A percentile compares a stretch with the other conserved stretches of the same genome.
phyloP scores from a whole-genome alignment of 2,888 invertebrate genomes.

The Deilephila porcellus region DNA sequence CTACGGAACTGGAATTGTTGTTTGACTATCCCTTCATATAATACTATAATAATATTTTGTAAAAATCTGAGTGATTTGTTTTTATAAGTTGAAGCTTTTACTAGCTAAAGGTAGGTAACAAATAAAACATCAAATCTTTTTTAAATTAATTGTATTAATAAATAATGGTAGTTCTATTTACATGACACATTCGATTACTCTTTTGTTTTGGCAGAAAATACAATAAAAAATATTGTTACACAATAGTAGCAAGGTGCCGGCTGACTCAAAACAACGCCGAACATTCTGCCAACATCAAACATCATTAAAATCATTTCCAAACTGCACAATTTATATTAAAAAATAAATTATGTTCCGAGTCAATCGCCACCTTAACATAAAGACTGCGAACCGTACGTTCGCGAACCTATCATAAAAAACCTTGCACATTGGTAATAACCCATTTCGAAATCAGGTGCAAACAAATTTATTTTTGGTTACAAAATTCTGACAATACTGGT shows the following conservation, averaged over 20 bases:
- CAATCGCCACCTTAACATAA: constrained; percentile 38
- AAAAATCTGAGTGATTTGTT: neutral
- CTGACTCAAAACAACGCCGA: constrained; percentile 53
- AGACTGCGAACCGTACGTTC: neutral
- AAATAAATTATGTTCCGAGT: constrained; percentile 21
- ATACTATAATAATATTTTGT: neutral
- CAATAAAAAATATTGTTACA: constrained; percentile 82
- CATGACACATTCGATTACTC: constrained; percentile 84
- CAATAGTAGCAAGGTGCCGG: constrained; percentile 62
- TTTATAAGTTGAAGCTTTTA: neutral
- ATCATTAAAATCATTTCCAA: constrained; percentile 27
- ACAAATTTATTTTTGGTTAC: constrained; percentile 71
- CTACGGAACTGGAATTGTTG: neutral
- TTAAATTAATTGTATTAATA: constrained; percentile 85
- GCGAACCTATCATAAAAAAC: constrained; percentile 40
- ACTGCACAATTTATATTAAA: constrained; percentile 21
- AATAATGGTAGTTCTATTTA: constrained; percentile 85
- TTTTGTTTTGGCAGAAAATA: constrained; percentile 84
- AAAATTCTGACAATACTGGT: constrained; percentile 77
- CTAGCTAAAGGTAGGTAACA: constrained; percentile 30
- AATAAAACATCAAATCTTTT: constrained; percentile 68
- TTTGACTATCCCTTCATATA: neutral
- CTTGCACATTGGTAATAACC: constrained; percentile 70
- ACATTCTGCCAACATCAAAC: constrained; percentile 13
- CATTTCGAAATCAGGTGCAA: constrained; percentile 56